A percentile compares a stretch with the other conserved stretches of the same genome.
Evolutionary conservation across 2,888 invertebrate genomes (phyloP).

Genomic region (Acronicta psi): DNA sequence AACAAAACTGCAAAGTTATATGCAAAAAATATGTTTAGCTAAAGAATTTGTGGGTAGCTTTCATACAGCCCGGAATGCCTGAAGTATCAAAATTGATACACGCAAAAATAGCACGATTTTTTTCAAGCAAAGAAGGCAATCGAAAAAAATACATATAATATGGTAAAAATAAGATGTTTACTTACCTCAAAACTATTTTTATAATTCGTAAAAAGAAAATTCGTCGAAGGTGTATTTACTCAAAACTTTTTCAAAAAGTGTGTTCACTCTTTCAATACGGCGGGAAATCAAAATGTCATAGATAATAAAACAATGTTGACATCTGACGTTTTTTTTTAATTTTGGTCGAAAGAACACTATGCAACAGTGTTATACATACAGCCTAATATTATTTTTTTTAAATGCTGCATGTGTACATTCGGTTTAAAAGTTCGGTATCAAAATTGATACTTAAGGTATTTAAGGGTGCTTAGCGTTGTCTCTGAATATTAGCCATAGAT

Average conservation of each 20-base stretch:
- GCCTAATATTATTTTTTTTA: no score
- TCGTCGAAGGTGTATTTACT: slow-evolving; percentile 41
- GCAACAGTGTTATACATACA: no score
- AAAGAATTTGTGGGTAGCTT: slow-evolving; percentile 52
- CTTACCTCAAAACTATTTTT: slow-evolving; percentile 52
- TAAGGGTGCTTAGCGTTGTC: no score
- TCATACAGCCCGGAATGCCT: slow-evolving; percentile 58
- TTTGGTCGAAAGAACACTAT: no score
- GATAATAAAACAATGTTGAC: no score
- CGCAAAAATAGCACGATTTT: slow-evolving; percentile 55
- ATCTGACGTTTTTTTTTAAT: no score
- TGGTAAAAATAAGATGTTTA: slow-evolving; percentile 54
- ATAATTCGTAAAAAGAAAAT: slow-evolving; percentile 55
- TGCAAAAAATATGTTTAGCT: slow-evolving; percentile 43
- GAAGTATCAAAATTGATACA: slow-evolving; percentile 61
- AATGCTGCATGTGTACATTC: no score
- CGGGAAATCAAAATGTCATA: slow-evolving; percentile 8
- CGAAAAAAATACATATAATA: slow-evolving; percentile 55
- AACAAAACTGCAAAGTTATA: neutral
- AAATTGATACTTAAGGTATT: no score
- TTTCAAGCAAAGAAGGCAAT: slow-evolving; percentile 57
- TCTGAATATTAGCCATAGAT: no score
- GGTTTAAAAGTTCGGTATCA: no score
- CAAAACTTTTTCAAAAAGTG: slow-evolving; percentile 50
- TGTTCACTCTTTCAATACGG: slow-evolving; percentile 39